These are phyloP conservation scores for Scrobipalpa atriplicella DNA, from an alignment of 2,888 invertebrate species.

Conservation along the genomic window DNA sequence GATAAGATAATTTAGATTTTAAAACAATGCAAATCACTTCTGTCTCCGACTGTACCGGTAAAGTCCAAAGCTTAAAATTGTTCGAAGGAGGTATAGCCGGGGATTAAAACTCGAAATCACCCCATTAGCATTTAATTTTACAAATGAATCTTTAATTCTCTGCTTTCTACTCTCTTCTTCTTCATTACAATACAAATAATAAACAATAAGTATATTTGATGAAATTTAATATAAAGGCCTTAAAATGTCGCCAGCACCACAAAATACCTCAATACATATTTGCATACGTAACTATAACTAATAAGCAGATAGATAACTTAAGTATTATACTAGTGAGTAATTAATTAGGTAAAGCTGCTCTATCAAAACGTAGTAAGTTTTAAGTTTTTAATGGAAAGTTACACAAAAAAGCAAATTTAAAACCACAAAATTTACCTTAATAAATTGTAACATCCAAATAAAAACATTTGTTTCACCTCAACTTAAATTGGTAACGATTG, in stretches of 20 bases:
- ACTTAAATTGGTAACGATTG: slow-evolving; percentile 20
- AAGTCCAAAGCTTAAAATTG: slow-evolving; percentile 57
- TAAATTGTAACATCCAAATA: slow-evolving; percentile 13
- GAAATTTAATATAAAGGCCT: not conserved
- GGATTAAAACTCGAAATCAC: slow-evolving; percentile 71
- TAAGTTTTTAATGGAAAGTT: too few species aligned
- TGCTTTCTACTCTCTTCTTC: slow-evolving; percentile 54
- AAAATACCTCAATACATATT: too few species aligned
- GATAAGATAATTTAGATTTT: too few species aligned
- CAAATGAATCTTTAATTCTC: slow-evolving; percentile 75
- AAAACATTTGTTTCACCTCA: slow-evolving; percentile 21
- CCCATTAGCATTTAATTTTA: slow-evolving; percentile 78
- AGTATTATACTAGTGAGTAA: too few species aligned
- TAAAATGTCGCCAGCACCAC: too few species aligned
- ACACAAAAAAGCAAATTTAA: not conserved
- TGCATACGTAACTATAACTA: too few species aligned
- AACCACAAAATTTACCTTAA: not conserved
- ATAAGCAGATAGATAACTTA: too few species aligned
- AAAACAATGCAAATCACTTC: slow-evolving; percentile 40
- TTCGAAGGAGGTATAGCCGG: slow-evolving; percentile 56
- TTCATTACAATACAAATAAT: not conserved
- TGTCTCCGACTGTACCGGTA: slow-evolving; percentile 47
- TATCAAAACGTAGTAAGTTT: too few species aligned
- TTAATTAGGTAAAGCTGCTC: too few species aligned
- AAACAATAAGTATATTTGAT: not conserved